Evolutionary conservation across 2,888 invertebrate genomes (phyloP).

Genomic region (Apocheima hispidaria): DNA sequence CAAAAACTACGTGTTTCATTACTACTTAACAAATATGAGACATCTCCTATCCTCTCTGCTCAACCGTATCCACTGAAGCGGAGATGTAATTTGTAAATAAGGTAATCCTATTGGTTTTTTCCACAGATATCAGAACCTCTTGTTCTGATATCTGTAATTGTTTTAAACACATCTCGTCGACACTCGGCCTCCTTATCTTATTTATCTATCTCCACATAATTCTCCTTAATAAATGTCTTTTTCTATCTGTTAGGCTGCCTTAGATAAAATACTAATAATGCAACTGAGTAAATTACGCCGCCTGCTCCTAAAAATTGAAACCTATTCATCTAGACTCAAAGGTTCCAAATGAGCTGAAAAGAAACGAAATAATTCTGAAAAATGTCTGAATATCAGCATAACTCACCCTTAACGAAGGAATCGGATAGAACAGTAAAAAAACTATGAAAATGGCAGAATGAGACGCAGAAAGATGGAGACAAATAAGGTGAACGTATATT

Average conservation of each 20-base stretch:
- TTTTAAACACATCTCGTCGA: too few species aligned
- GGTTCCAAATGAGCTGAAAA: conserved; percentile 43
- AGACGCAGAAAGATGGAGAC: conserved; percentile 33
- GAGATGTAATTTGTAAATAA: too few species aligned
- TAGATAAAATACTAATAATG: conserved; percentile 5
- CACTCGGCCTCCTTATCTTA: too few species aligned
- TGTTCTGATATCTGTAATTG: too few species aligned
- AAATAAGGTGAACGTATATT: conserved; percentile 31
- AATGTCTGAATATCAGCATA: conserved; percentile 62
- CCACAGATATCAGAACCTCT: too few species aligned
- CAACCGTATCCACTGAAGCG: too few species aligned
- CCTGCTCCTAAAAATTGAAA: conserved; percentile 40
- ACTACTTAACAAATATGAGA: too few species aligned
- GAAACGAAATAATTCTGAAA: conserved; percentile 59
- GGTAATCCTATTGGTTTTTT: too few species aligned
- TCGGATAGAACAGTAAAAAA: conserved; percentile 45
- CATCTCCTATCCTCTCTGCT: too few species aligned
- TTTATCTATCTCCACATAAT: too few species aligned
- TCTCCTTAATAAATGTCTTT: too few species aligned
- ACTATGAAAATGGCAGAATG: conserved; percentile 31
- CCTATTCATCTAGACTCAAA: conserved; percentile 37
- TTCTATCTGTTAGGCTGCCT: background rate
- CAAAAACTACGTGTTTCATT: too few species aligned
- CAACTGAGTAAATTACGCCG: conserved; percentile 30
- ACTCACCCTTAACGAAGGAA: conserved; percentile 62